Base-by-base conservation (phyloP, 2,888 invertebrate genomes). In the Phyllotreta striolata region DNA sequence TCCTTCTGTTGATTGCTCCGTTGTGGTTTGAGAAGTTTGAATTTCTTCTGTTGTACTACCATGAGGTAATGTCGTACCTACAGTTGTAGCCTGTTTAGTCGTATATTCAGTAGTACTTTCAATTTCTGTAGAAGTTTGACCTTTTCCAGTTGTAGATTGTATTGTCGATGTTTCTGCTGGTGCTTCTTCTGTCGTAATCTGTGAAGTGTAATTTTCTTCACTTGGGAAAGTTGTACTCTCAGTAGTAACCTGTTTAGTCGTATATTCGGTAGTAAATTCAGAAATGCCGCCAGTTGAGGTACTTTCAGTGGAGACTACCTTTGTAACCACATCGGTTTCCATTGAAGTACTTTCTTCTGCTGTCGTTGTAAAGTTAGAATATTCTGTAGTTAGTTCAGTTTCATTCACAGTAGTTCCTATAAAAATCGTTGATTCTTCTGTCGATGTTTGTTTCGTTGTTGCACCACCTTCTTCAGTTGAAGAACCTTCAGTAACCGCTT, bases 201-300 rank as follows among this genome's bases (percentile, higher is more conserved):
- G 65, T 9, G 73, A 72, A n/a, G 73, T 74, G 58, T 66, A 74
- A 14, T 70, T 73, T 5, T 68, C 62, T 14, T 43, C 52, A n/a
- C 6, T 24, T 37, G 56, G 43, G 6, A 47, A 10, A 51, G 51
- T n/a, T 44, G 44, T 44, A 13, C 44, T 12, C 12, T 44, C 44
- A 13, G 44, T 44, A n/a, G 7, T 44, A n/a, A 10, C 10, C 14
- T n/a, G n/a, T 44, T 8, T 44, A 6, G 44, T 44, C 2, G 12
- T 44, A 44, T 13, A 10, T 14, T 44, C 44, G 12, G 44, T 44
- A 14, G 44, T 44, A 13, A 7, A 7, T 44, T 44, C 44, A n/a
- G n/a, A n/a, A n/a, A n/a, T 41, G n/a, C n/a, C n/a, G n/a, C n/a
- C 24, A 24, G 24, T 24, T 24, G 24, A 24, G 4, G 24, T 24